Evolutionary conservation across 37 sponge, comb jelly and placozoan species (phyloP).

Genomic region (Ianthella basta): DNA sequence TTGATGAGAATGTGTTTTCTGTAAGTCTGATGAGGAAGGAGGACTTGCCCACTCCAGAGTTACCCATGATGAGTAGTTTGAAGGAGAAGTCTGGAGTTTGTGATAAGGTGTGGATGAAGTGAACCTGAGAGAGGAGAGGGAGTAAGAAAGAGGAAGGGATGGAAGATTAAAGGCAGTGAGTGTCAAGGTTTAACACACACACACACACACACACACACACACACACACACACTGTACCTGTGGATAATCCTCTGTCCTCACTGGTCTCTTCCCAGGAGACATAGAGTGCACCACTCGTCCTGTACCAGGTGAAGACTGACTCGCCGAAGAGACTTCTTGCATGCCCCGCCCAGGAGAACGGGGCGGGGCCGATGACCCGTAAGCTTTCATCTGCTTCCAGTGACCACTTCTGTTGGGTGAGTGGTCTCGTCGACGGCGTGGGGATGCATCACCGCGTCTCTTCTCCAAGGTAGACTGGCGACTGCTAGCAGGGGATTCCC

Average conservation of each 20-base stretch:
- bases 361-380: too few relatives aligned
- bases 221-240: background rate
- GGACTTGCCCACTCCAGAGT: constrained; percentile 78
- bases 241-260: background rate
- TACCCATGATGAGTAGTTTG: constrained; percentile 26
- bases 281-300: background rate
- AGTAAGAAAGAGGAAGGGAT: background rate
- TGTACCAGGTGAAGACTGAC: too few relatives aligned
- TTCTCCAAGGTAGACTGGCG: constrained; percentile 2
- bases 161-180: background rate
- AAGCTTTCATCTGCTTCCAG: background rate
- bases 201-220: background rate
- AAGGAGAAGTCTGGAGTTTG: constrained; percentile 9
- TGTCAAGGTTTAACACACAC: too few relatives aligned
- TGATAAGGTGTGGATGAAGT: background rate
- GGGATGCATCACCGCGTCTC: background rate
- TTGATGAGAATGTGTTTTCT: constrained; percentile 63
- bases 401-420: background rate
- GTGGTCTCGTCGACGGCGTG: background rate
- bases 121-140: constrained; percentile 6
- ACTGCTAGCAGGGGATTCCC: background rate
- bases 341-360: too few relatives aligned
- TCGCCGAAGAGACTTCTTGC: too few relatives aligned
- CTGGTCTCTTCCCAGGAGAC: too few relatives aligned
- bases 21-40: constrained; percentile 79